phyloP scores from a whole-genome alignment of 2,888 invertebrate species.

The Beris chalybata region DNA sequence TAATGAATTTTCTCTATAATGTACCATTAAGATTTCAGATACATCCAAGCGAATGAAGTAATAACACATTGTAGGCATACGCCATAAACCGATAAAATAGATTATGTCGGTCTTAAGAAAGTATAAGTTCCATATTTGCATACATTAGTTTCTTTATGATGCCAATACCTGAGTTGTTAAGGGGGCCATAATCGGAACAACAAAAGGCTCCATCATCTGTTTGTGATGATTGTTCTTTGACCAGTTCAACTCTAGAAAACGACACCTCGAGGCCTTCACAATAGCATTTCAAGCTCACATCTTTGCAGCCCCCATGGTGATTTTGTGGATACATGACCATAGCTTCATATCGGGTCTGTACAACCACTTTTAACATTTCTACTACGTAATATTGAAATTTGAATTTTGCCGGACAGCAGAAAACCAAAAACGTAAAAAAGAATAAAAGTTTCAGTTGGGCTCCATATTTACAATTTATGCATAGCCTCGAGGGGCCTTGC shows the following conservation, averaged over 20 bases:
- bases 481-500: constrained; percentile 22
- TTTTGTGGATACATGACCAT: too few relatives aligned
- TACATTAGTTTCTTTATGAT: not conserved
- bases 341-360: too few relatives aligned
- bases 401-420: constrained; percentile 22
- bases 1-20: too few relatives aligned
- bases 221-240: constrained; percentile 32
- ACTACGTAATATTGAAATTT: constrained; percentile 27
- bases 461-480: constrained; percentile 32
- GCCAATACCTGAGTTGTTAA: not conserved
- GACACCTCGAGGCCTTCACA: constrained; percentile 19
- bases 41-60: constrained; percentile 18
- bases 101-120: constrained; percentile 19
- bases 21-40: too few relatives aligned
- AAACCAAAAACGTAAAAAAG: not conserved
- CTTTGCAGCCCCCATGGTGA: too few relatives aligned
- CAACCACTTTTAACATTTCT: too few relatives aligned
- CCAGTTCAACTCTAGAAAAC: constrained; percentile 24
- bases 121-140: constrained; percentile 22
- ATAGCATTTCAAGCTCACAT: too few relatives aligned
- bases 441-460: constrained; percentile 1
- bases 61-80: constrained; percentile 16
- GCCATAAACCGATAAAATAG: constrained; percentile 5
- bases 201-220: constrained; percentile 29
- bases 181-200: constrained; percentile 11